phyloP scores from a whole-genome alignment of 2,888 invertebrate species.

The Harpalus rufipes region DNA sequence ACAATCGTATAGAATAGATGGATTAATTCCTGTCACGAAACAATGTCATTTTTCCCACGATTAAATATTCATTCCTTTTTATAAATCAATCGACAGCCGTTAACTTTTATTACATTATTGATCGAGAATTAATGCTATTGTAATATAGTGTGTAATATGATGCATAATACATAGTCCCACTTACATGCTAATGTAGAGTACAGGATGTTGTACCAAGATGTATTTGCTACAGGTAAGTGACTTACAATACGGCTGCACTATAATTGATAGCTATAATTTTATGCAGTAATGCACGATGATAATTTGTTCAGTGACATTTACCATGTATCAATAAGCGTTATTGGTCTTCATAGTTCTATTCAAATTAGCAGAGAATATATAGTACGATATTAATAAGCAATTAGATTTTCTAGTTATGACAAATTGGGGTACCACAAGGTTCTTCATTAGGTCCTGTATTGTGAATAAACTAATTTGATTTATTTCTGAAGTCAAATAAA shows the following conservation, averaged over 20 bases:
- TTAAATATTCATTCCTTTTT: conserved; percentile 17
- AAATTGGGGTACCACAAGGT: no score
- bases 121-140: conserved; percentile 25
- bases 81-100: conserved; percentile 25
- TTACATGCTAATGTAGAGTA: conserved; percentile 6
- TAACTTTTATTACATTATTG: conserved; percentile 21
- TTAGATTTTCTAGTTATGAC: no score
- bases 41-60: conserved; percentile 7
- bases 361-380: no score
- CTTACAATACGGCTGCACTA: not conserved
- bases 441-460: no score
- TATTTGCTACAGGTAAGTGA: not conserved
- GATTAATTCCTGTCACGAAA: no score
- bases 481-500: no score
- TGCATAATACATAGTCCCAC: conserved; percentile 25
- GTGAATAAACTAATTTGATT: no score
- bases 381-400: no score
- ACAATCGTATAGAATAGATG: no score
- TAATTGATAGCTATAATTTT: no score
- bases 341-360: no score
- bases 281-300: not conserved
- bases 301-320: not conserved
- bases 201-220: not conserved
- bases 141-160: conserved; percentile 18
- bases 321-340: no score